Base-by-base conservation (phyloP, 2,888 invertebrate genomes). In the Hedya salicella region DNA sequence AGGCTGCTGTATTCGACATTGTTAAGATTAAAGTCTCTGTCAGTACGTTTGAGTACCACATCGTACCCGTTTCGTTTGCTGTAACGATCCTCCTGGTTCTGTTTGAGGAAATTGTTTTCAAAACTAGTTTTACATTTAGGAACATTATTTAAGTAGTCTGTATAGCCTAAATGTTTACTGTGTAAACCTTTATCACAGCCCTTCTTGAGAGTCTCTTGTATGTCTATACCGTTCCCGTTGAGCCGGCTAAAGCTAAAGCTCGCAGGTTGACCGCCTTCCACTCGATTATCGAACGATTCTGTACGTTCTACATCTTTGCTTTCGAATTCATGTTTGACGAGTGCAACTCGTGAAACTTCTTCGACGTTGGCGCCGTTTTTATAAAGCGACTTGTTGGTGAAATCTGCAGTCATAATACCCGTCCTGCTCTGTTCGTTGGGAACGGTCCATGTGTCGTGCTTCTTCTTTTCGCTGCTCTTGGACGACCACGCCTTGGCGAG, bases 161-260 rank as follows among this genome's bases (percentile, higher is more conserved):
- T 88, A 88, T 86, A 90, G 75, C 80, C 83, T 83, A 88, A 80
- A 77, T 91, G 89, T 82, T 89, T 89, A 85, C 79, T 87, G 81
- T 92, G 92, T 83, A 92, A 85, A 73, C 91, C 90, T 87, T 91
- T 90, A 86, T 92, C 92, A 91, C 92, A 92, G 91, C 90, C 90
- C 72, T 89, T 92, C 81, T 89, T 91, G 54, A 92, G 85, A 73
- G 92, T 89, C 75, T 92, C 92, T 76, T 91, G 86, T 77, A 91
- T 91, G 75, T 91, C 89, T 74, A 91, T 83, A 70, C 87, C 87
- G 78, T 85, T 90, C 65, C 89, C 91, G 73, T 83, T 87, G 68
- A 85, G 77, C 71, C 89, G 82, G 75, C 81, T 81, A 76, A 87
- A 91, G 68, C 80, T 83, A 68, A 87, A 87, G 75, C 88, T 88